Base-by-base conservation (phyloP, 2,888 invertebrate species). In the Eupelmus urozonus region DNA sequence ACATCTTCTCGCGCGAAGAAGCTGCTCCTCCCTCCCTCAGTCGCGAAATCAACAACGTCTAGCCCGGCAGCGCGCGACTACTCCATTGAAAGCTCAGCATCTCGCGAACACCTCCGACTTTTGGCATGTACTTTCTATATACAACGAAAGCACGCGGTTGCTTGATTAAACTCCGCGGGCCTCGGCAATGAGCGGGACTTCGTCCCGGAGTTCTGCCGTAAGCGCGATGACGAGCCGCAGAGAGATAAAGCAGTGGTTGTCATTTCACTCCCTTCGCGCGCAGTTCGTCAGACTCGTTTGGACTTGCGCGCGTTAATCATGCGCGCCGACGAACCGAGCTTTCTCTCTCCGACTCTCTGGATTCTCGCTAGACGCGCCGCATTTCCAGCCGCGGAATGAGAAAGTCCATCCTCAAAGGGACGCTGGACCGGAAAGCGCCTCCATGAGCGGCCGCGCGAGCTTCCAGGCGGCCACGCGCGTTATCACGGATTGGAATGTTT, bases 201-300 rank as follows among this genome's bases (percentile, higher is more conserved):
- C n/a, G n/a, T n/a, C n/a, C n/a, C n/a, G n/a, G n/a, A n/a, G n/a
- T n/a, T n/a, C n/a, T n/a, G n/a, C n/a, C 9, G 34, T 3, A 9
- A 34, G 9, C 34, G 40, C 62, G 62, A 62, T 62, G 62, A 62
- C 23, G 62, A 42, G 62, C 60, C 60, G 42, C 23, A 16, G 62
- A 62, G 42, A 62, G 40, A 62, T 62, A 62, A 62, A 62, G 62
- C 62, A 63, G 63, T 45, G 45, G 63, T 63, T 63, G 63, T 63
- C 63, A 63, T 63, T 45, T 45, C 25, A n/a, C n/a, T n/a, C n/a
- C n/a, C n/a, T n/a, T n/a, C 13, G 16, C 20, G 1, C 34, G 5
- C 5, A 34, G 34, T 34, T 34, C 34, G 34, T 34, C 34, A 34
- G 34, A 40, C 16, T 20, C 25, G 25, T 20, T 63, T 42, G 18